Evolutionary conservation across 2,888 invertebrate genomes (phyloP).

Genomic region (Saturnia pavonia): DNA sequence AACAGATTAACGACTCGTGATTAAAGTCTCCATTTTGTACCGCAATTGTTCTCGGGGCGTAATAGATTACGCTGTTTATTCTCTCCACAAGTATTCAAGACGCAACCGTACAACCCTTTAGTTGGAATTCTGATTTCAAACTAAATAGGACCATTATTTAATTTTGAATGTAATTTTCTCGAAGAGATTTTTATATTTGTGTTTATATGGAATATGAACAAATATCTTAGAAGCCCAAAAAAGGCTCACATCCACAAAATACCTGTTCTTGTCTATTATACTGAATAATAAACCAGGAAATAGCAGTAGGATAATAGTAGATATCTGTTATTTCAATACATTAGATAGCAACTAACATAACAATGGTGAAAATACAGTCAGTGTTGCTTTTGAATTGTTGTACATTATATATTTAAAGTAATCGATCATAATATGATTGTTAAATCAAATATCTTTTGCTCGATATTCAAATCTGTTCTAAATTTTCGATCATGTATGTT

Average conservation of each 20-base stretch:
- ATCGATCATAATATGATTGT: too few species aligned
- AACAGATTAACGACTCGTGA: constrained; percentile 14
- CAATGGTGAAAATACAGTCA: not conserved
- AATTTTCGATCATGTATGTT: not conserved
- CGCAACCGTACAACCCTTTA: constrained; percentile 8
- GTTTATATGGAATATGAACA: not conserved
- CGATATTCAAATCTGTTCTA: not conserved
- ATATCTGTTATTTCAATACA: too few species aligned
- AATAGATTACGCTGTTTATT: constrained; percentile 14
- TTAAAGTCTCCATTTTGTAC: constrained; percentile 12
- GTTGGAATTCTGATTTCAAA: constrained; percentile 10
- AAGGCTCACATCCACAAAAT: not conserved
- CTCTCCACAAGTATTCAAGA: constrained; percentile 12
- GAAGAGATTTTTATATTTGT: not conserved
- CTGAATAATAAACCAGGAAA: too few species aligned
- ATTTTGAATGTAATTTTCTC: not conserved
- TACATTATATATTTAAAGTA: too few species aligned
- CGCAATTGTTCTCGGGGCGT: constrained; percentile 11
- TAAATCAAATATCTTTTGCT: too few species aligned
- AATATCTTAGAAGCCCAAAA: not conserved
- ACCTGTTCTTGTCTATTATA: too few species aligned
- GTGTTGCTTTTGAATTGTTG: too few species aligned
- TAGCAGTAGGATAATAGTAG: too few species aligned
- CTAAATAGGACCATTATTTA: not conserved
- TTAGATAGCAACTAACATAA: not conserved